Conservation (phyloP, 2,888 invertebrate genomes). For the Stratiomys singularior region DNA sequence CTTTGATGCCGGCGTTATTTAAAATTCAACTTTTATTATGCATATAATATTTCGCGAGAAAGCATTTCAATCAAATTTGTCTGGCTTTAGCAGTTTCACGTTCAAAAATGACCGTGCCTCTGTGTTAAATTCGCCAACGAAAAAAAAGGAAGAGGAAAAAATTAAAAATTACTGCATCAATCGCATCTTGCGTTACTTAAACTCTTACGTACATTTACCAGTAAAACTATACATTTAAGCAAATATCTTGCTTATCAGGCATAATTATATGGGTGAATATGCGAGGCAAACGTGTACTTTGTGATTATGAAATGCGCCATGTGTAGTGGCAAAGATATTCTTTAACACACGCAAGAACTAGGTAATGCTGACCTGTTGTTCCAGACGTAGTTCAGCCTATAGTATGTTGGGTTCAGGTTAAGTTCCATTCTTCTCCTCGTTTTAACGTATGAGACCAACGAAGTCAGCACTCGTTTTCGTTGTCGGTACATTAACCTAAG, state of each 20-base stretch:
- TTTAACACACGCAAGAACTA: background rate
- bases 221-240: background rate
- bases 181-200: too few species aligned
- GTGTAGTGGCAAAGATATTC: background rate
- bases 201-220: background rate
- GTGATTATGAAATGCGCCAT: constrained; percentile 6
- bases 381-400: background rate
- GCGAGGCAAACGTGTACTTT: background rate
- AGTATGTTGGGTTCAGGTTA: constrained; percentile 2
- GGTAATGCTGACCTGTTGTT: constrained; percentile 10
- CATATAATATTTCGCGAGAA: background rate
- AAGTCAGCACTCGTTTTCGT: constrained; percentile 32
- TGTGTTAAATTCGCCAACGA: too few species aligned
- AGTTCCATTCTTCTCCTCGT: constrained; percentile 23
- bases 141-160: too few species aligned
- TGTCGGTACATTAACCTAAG: constrained; percentile 53
- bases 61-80: background rate
- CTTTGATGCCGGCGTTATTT: too few species aligned
- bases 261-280: background rate
- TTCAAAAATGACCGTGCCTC: background rate
- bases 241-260: background rate
- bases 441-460: background rate
- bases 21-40: too few species aligned
- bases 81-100: background rate
- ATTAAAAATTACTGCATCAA: too few species aligned